These are phyloP conservation scores for Eunapius fragilis DNA, from an alignment of 37 sponge, comb jelly and placozoan genomes.

Conservation along the genomic window DNA sequence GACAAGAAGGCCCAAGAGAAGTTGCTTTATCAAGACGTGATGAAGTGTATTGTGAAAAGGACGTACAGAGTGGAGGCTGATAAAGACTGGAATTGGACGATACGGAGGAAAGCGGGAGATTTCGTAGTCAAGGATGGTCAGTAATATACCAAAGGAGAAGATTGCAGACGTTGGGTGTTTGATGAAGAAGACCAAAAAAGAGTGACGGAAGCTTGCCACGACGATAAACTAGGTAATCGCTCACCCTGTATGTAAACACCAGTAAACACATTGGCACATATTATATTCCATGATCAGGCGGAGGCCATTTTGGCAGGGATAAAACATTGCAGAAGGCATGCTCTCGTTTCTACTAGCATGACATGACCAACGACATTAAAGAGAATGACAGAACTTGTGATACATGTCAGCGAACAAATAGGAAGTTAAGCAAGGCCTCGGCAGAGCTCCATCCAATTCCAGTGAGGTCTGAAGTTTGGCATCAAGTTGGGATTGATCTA, in stretches of 20 bases:
- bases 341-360: slow-evolving; percentile 6
- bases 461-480: slow-evolving; percentile 17
- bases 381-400: slow-evolving; percentile 27
- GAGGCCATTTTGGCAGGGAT: slow-evolving; percentile 33
- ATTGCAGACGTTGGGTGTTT: background rate
- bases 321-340: slow-evolving; percentile 9
- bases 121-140: slow-evolving; percentile 1
- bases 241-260: background rate
- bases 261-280: background rate
- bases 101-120: background rate
- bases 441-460: slow-evolving; percentile 27
- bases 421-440: slow-evolving; percentile 2
- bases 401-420: slow-evolving; percentile 28
- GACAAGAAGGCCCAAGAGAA: background rate
- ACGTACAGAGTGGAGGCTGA: background rate
- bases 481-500: slow-evolving; percentile 1
- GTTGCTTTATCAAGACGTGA: background rate
- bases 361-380: slow-evolving; percentile 17
- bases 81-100: background rate
- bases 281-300: background rate
- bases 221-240: slow-evolving; percentile 2
- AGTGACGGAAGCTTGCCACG: slow-evolving; percentile 10
- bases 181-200: slow-evolving; percentile 15
- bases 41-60: background rate
- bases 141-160: background rate